These are phyloP conservation scores for Bujurquina vittata DNA, from an alignment of 2,113 vertebrate species.

Conservation along the genomic window DNA sequence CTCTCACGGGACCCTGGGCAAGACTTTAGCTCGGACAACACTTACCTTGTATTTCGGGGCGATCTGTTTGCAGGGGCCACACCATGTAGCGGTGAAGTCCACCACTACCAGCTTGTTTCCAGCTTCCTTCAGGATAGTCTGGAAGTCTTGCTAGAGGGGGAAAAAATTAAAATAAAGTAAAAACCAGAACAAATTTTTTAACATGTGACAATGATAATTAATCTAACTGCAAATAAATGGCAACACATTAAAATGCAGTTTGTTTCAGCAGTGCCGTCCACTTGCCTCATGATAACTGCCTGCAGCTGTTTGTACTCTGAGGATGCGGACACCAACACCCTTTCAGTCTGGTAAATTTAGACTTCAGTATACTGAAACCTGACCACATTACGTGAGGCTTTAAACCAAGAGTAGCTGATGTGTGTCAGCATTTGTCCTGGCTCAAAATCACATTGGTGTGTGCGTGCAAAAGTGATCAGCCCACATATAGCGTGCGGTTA, in stretches of 20 bases:
- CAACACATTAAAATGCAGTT: not conserved
- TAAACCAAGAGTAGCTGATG: not conserved
- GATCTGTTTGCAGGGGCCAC: constrained; percentile 89
- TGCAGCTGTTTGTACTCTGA: not conserved
- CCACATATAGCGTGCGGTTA: not conserved
- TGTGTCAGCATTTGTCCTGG: not conserved
- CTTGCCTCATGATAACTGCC: not conserved
- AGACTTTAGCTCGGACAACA: not conserved
- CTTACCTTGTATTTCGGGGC: constrained; percentile 84
- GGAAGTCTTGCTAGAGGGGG: constrained; percentile 77
- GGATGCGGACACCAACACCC: not conserved
- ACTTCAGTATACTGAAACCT: not conserved
- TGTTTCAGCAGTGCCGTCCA: not conserved
- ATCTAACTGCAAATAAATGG: not conserved
- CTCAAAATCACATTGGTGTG: not conserved
- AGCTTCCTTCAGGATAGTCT: constrained; percentile 66
- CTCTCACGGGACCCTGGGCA: too few species aligned
- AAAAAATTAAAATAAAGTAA: not conserved
- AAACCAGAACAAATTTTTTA: not conserved
- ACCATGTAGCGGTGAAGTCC: constrained; percentile 93
- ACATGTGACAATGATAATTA: not conserved
- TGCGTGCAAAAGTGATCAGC: not conserved
- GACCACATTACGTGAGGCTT: not conserved
- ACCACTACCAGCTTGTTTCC: constrained; percentile 87
- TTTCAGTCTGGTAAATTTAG: accelerated